A percentile compares a stretch with the other conserved stretches of the same genome.
Conservation (phyloP, 1,140 invertebrate genomes). For the Eupristina koningsbergeri region DNA sequence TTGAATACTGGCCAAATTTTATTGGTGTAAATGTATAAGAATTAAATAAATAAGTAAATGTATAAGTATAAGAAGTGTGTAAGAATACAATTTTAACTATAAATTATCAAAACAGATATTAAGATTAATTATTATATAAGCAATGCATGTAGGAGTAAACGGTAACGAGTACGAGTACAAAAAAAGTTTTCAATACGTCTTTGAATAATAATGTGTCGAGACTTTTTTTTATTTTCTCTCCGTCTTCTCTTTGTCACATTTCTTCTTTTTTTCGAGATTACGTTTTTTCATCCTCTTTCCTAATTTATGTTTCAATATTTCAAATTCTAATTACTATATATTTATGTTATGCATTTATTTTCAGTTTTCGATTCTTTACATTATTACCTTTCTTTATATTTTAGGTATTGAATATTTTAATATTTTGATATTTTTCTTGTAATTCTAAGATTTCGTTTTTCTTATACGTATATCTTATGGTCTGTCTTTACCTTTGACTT, state of each 20-base stretch:
- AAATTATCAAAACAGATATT: constrained; percentile 42
- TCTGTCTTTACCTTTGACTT: constrained; percentile 28
- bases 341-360: no score
- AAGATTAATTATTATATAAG: constrained; percentile 39
- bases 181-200: constrained; percentile 53
- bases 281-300: constrained; percentile 3
- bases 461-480: constrained; percentile 6
- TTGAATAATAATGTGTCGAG: constrained; percentile 58
- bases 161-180: neutral
- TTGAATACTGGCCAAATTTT: no score
- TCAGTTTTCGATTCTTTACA: neutral
- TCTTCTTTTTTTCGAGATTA: neutral
- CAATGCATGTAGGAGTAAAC: neutral
- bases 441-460: neutral
- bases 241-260: neutral
- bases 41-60: no score
- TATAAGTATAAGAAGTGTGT: no score
- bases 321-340: no score
- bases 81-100: no score
- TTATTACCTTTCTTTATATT: neutral
- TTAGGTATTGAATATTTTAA: no score
- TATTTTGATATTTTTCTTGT: neutral
- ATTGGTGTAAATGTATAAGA: no score
- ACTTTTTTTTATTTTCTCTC: constrained; percentile 33
- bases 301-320: neutral